A percentile compares a stretch with the other conserved stretches of the same genome.
phyloP scores from a whole-genome alignment of 2,888 invertebrate species.

The Myopa testacea region DNA sequence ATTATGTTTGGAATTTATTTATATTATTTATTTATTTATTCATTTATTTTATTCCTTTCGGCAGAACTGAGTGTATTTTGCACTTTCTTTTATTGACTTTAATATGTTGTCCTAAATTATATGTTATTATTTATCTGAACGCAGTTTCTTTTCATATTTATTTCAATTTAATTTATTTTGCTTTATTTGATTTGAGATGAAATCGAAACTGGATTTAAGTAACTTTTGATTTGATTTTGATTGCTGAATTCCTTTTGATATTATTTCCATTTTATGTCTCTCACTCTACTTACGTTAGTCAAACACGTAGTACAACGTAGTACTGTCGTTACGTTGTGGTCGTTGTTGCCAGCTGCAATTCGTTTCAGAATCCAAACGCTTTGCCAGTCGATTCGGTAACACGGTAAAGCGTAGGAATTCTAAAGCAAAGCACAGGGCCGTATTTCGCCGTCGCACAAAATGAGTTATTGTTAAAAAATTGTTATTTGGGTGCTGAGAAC shows the following conservation, averaged over 20 bases:
- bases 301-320: background rate
- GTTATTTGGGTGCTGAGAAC: no score
- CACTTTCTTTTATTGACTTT: background rate
- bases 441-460: background rate
- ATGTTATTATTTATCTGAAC: no score
- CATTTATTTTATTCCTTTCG: background rate
- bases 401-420: conserved; percentile 98
- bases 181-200: background rate
- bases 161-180: conserved; percentile 17
- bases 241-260: background rate
- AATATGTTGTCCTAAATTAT: background rate
- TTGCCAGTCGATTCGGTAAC: conserved; percentile 76
- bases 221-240: conserved; percentile 21
- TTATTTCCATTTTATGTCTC: background rate
- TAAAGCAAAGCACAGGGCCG: conserved; percentile 77
- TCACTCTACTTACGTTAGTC: background rate
- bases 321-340: background rate
- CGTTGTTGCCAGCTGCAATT: conserved; percentile 68
- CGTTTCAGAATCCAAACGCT: conserved; percentile 97
- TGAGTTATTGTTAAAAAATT: no score
- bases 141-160: background rate
- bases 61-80: background rate
- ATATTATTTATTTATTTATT: background rate
- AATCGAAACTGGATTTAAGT: background rate
- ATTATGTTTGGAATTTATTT: background rate